phyloP scores from a whole-genome alignment of 2,888 invertebrate genomes.

The Maniola hyperantus region DNA sequence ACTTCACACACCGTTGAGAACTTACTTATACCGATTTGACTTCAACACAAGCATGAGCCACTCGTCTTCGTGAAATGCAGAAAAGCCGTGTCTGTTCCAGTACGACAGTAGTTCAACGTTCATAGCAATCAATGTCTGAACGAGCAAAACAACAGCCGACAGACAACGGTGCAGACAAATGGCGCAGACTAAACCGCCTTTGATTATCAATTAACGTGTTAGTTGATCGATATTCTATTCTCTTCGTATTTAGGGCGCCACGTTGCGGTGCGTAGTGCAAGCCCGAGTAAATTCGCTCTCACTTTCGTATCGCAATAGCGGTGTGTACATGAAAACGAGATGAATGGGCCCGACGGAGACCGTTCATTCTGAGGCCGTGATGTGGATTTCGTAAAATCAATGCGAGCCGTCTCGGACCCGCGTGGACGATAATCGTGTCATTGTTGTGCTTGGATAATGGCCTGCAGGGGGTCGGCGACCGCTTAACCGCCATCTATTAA shows the following conservation, averaged over 20 bases:
- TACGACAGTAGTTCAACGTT: conserved; percentile 2
- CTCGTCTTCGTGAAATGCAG: too few relatives aligned
- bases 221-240: conserved; percentile 61
- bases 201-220: conserved; percentile 49
- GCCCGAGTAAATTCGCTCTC: conserved; percentile 77
- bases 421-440: conserved; percentile 69
- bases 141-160: conserved; percentile 4
- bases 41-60: too few relatives aligned
- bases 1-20: too few relatives aligned
- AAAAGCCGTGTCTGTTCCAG: not conserved
- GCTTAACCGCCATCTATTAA: conserved; percentile 62
- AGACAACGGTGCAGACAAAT: conserved; percentile 14
- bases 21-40: too few relatives aligned
- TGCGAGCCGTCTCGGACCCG: conserved; percentile 70
- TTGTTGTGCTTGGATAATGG: conserved; percentile 69
- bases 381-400: conserved; percentile 80
- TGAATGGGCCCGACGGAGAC: conserved; percentile 77
- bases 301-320: conserved; percentile 79
- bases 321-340: conserved; percentile 80
- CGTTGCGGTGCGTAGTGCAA: conserved; percentile 69
- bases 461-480: conserved; percentile 59
- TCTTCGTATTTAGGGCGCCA: conserved; percentile 67
- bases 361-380: conserved; percentile 75
- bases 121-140: conserved; percentile 33
- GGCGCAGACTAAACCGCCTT: conserved; percentile 24